Percentiles rank a stretch among this genome's conserved stretches.
These are phyloP conservation scores for Mustelus asterias DNA, from an alignment of 2,113 vertebrate species.

Conservation along the genomic window DNA sequence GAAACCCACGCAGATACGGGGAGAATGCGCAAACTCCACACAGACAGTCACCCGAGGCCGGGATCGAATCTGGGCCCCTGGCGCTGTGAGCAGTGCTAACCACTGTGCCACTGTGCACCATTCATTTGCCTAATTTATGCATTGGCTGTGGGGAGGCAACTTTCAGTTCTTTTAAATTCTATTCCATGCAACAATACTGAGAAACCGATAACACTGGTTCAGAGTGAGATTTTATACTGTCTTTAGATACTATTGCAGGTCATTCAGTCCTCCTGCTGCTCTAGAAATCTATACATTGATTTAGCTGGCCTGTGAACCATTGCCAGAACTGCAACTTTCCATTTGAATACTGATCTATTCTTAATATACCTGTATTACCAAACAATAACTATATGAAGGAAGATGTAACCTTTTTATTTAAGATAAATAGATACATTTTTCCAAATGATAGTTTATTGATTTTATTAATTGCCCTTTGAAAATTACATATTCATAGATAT, in stretches of 20 bases:
- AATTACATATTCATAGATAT: background rate
- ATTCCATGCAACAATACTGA: background rate
- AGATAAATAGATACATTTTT: background rate
- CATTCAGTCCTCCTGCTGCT: background rate
- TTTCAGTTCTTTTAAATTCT: constrained; percentile 19
- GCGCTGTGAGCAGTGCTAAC: too few relatives aligned
- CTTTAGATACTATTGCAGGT: background rate
- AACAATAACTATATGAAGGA: background rate
- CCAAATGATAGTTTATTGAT: background rate
- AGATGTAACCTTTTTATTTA: background rate
- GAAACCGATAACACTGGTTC: background rate
- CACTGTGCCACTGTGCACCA: too few relatives aligned
- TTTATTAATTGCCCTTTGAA: background rate
- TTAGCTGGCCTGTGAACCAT: constrained; percentile 17
- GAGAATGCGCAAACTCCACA: too few relatives aligned
- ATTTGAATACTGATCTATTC: constrained; percentile 18
- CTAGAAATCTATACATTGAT: constrained; percentile 15
- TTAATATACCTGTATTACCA: background rate
- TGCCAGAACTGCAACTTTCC: background rate
- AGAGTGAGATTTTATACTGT: constrained; percentile 15
- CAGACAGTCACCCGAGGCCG: too few relatives aligned
- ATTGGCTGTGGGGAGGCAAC: background rate
- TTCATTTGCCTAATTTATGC: background rate
- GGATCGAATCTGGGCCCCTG: too few relatives aligned
- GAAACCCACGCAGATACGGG: too few relatives aligned